These are phyloP conservation scores for Drosophila bipectinata DNA, from an alignment of 1,140 invertebrate species.

Conservation along the genomic window DNA sequence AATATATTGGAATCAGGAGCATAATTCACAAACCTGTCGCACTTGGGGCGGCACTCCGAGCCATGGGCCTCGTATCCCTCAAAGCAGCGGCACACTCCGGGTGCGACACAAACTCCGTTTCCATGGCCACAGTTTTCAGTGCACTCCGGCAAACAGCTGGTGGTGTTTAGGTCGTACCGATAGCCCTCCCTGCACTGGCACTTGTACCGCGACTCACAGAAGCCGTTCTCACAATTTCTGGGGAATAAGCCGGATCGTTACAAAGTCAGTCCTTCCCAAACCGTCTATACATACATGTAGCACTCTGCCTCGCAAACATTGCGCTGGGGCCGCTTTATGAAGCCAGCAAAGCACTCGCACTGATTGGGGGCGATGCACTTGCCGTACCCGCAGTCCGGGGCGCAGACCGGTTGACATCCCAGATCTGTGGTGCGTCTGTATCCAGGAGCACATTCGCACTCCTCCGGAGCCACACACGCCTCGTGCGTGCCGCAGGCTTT, in stretches of 20 bases:
- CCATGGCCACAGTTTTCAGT: slow-evolving; percentile 78
- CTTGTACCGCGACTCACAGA: slow-evolving; percentile 85
- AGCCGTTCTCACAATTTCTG: slow-evolving; percentile 85
- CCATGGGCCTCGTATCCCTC: slow-evolving; percentile 84
- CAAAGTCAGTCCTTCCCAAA: neutral
- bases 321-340: slow-evolving; percentile 61
- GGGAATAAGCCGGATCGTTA: neutral
- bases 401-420: slow-evolving; percentile 78
- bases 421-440: slow-evolving; percentile 83
- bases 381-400: slow-evolving; percentile 86
- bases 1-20: neutral
- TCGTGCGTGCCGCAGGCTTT: slow-evolving; percentile 66
- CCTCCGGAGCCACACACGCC: slow-evolving; percentile 85
- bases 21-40: slow-evolving; percentile 50
- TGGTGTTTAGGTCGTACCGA: slow-evolving; percentile 83
- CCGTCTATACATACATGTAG: slow-evolving; percentile 60
- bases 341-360: slow-evolving; percentile 86
- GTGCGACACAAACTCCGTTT: slow-evolving; percentile 84
- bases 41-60: slow-evolving; percentile 65
- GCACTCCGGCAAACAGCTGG: slow-evolving; percentile 75
- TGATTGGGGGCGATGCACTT: slow-evolving; percentile 86
- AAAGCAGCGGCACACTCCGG: slow-evolving; percentile 86
- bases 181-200: slow-evolving; percentile 87
- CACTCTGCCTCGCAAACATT: slow-evolving; percentile 81
- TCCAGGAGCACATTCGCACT: slow-evolving; percentile 86